Evolutionary conservation across 2,113 vertebrate species (phyloP).

Genomic region (Larimichthys polyactis): DNA sequence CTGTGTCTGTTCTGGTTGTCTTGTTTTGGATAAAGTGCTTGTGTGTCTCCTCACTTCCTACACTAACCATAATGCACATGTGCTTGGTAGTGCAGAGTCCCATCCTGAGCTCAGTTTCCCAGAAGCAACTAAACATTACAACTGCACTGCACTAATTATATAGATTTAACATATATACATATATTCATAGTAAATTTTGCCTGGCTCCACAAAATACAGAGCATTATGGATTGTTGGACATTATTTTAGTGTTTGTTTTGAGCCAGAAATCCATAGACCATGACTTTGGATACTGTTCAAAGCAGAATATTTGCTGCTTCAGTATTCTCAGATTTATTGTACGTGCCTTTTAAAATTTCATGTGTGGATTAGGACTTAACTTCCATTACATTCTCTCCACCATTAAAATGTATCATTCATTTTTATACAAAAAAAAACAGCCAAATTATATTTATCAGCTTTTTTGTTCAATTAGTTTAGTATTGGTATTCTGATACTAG

Average conservation of each 20-base stretch:
- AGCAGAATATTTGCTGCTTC: not conserved
- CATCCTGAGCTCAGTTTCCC: conserved; percentile 53
- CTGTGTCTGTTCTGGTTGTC: conserved; percentile 10
- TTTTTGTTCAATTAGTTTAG: not conserved
- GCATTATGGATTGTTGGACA: not conserved
- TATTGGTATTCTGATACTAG: not conserved
- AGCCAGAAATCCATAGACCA: conserved; percentile 10
- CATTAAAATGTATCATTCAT: not conserved
- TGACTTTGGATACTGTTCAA: not conserved
- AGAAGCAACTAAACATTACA: conserved; percentile 33
- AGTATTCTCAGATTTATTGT: conserved; percentile 20
- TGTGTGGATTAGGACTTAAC: not conserved
- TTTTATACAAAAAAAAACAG: not conserved
- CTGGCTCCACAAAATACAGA: not conserved
- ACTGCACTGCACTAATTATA: conserved; percentile 3
- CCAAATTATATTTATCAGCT: not conserved
- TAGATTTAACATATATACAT: not conserved
- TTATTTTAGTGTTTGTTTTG: not conserved
- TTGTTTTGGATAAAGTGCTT: conserved; percentile 67
- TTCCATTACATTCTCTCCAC: not conserved
- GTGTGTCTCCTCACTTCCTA: conserved; percentile 39
- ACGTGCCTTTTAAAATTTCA: not conserved
- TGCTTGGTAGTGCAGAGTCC: conserved; percentile 32
- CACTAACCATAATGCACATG: conserved; percentile 33
- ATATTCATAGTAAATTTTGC: not conserved